These are phyloP conservation scores for Drosophila pseudotalamancana DNA, from an alignment of 2,888 invertebrate genomes.

Conservation along the genomic window DNA sequence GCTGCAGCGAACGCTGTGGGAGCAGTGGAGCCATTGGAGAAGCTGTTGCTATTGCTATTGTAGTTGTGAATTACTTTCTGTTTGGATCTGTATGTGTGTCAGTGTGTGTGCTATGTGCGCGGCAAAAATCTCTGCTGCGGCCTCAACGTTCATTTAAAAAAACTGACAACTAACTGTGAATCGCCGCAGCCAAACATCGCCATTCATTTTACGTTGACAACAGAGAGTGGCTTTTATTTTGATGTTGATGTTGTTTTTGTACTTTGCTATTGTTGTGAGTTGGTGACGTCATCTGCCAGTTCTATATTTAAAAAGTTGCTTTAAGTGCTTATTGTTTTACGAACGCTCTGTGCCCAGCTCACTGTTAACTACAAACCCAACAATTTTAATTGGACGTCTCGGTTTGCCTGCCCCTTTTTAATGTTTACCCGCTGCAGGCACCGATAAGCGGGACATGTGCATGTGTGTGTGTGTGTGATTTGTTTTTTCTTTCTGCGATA, in stretches of 20 bases:
- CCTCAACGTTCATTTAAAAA: constrained; percentile 40
- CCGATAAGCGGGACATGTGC: constrained; percentile 47
- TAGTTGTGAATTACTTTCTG: constrained; percentile 37
- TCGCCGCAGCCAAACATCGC: constrained; percentile 36
- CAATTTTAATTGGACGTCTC: constrained; percentile 31
- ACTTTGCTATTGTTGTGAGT: constrained; percentile 44
- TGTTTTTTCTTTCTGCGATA: constrained; percentile 46
- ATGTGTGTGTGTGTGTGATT: constrained; percentile 1
- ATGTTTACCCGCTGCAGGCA: constrained; percentile 50
- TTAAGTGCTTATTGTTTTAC: constrained; percentile 53
- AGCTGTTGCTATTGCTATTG: constrained; percentile 49
- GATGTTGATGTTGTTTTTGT: constrained; percentile 27
- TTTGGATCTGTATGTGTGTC: constrained; percentile 33
- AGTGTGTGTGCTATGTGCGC: constrained; percentile 53
- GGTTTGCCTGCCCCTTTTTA: constrained; percentile 38
- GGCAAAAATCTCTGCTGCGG: constrained; percentile 58
- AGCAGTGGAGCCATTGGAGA: constrained; percentile 23
- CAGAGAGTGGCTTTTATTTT: constrained; percentile 27
- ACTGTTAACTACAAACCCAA: constrained; percentile 16
- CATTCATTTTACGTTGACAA: constrained; percentile 47
- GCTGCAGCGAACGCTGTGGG: background rate
- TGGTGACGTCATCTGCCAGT: constrained; percentile 63
- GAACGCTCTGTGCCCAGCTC: constrained; percentile 22
- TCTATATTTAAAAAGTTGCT: constrained; percentile 67
- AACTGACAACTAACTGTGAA: constrained; percentile 58